A percentile compares a stretch with the other conserved stretches of the same genome.
These are phyloP conservation scores for Apogon hyalosoma DNA, from an alignment of 2,797 vertebrate genomes.

Conservation along the genomic window DNA sequence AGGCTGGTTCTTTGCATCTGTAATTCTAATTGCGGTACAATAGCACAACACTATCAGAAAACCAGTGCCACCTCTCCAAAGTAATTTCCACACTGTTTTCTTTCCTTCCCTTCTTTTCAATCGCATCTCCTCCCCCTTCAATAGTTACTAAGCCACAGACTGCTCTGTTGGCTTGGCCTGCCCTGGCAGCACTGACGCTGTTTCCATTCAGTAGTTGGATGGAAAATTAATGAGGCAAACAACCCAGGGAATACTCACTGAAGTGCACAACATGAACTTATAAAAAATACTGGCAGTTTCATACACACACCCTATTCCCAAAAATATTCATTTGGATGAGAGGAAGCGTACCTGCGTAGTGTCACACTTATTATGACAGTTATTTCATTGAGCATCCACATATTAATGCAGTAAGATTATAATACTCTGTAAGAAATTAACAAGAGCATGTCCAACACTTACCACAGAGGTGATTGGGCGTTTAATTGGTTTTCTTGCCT, in stretches of 20 bases:
- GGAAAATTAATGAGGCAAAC: conserved; percentile 75
- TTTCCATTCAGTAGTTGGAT: conserved; percentile 76
- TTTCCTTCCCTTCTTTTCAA: conserved; percentile 21
- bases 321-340: conserved; percentile 22
- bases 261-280: conserved; percentile 53
- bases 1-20: too few species aligned
- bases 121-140: conserved; percentile 50
- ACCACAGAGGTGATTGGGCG: conserved; percentile 66
- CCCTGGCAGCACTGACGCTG: conserved; percentile 55
- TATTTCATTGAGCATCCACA: conserved; percentile 8
- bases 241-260: conserved; percentile 59
- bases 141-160: conserved; percentile 54
- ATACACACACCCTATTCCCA: conserved; percentile 41
- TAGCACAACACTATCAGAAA: conserved; percentile 42
- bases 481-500: conserved; percentile 64
- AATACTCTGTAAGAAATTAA: conserved; percentile 9
- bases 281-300: conserved; percentile 35
- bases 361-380: conserved; percentile 2
- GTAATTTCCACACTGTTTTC: conserved; percentile 32
- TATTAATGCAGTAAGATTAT: neutral
- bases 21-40: neutral
- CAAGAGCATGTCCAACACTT: conserved; percentile 47
- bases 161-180: conserved; percentile 54
- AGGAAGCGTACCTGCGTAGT: conserved; percentile 29
- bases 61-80: conserved; percentile 50